phyloP scores from a whole-genome alignment of 2,113 vertebrate species.

The Heterochromis multidens region DNA sequence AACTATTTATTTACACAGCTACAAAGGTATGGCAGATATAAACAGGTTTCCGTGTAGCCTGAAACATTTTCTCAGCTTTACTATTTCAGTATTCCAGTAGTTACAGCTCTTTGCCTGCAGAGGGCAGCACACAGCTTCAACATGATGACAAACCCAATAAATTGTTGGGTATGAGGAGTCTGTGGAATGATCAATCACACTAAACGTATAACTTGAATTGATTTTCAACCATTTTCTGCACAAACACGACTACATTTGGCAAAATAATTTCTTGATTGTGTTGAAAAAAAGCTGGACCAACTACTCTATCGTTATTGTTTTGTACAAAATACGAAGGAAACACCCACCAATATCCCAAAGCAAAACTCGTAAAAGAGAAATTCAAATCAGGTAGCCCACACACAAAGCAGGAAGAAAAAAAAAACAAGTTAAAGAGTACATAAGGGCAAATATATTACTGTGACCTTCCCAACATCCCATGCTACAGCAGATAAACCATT shows the following conservation, averaged over 20 bases:
- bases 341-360: not conserved
- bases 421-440: not conserved
- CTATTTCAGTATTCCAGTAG: not conserved
- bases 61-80: not conserved
- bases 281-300: slow-evolving; percentile 8
- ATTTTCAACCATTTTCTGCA: not conserved
- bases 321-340: not conserved
- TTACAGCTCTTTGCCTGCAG: not conserved
- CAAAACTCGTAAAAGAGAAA: not conserved
- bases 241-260: not conserved
- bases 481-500: not conserved
- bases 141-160: not conserved
- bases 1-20: not conserved
- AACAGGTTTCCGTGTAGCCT: not conserved
- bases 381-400: not conserved
- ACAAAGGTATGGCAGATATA: not conserved
- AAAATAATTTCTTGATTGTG: not conserved
- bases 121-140: not conserved
- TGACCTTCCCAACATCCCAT: not conserved
- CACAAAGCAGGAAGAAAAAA: not conserved
- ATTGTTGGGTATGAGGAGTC: not conserved
- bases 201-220: not conserved
- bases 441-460: slow-evolving; percentile 10
- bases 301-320: not conserved
- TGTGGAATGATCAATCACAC: not conserved